Evolutionary conservation across 2,113 vertebrate species (phyloP).

Genomic region (Tamias sibiricus): DNA sequence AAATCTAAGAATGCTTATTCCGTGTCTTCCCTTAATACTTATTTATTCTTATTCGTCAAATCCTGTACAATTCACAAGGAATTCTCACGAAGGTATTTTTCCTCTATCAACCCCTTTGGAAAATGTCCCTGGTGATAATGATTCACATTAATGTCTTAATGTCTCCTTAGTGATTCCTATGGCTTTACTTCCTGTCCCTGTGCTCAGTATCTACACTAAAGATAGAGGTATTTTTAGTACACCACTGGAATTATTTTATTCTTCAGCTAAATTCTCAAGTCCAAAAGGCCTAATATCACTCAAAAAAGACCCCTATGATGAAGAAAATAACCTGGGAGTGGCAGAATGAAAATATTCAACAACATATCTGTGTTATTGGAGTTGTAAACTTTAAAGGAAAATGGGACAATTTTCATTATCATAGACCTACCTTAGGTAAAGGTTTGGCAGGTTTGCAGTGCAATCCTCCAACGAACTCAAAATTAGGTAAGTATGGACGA

Average conservation of each 20-base stretch:
- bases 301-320: background rate
- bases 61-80: background rate
- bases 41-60: background rate
- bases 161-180: background rate
- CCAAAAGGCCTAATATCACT: background rate
- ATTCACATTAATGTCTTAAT: too few relatives aligned
- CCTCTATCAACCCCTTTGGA: background rate
- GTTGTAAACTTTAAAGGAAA: background rate
- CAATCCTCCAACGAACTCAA: constrained; percentile 94
- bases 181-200: background rate
- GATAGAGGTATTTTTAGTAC: background rate
- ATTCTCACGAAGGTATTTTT: background rate
- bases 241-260: background rate
- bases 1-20: background rate
- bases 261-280: background rate
- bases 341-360: background rate
- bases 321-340: background rate
- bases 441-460: constrained; percentile 94
- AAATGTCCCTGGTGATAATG: background rate
- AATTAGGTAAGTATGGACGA: constrained; percentile 93
- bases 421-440: constrained; percentile 88
- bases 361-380: background rate
- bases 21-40: background rate
- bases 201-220: background rate
- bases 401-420: background rate